Evolutionary conservation across 2,113 vertebrate species (phyloP).

Genomic region (Atractosteus spatula): DNA sequence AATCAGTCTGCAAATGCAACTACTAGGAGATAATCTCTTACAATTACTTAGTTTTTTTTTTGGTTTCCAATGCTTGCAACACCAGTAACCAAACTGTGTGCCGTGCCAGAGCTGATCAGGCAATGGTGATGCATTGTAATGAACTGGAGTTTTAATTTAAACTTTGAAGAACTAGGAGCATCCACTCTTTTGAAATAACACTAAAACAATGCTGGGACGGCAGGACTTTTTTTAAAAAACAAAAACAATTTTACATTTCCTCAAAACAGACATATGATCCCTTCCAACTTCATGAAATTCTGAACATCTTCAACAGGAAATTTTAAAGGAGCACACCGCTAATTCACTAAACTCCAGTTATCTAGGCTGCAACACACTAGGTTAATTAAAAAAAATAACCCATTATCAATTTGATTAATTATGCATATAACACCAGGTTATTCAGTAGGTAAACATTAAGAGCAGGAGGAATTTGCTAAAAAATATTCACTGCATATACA

Average conservation of each 20-base stretch:
- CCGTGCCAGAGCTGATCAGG: constrained; percentile 56
- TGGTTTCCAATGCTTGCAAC: constrained; percentile 71
- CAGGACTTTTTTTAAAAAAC: neutral
- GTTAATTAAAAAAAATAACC: too few relatives aligned
- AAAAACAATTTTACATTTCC: neutral
- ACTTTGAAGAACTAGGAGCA: constrained; percentile 45
- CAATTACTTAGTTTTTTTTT: constrained; percentile 55
- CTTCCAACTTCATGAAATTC: neutral
- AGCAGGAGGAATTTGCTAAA: neutral
- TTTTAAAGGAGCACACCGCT: too few relatives aligned
- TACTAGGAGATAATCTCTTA: constrained; percentile 68
- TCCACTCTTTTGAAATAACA: constrained; percentile 28
- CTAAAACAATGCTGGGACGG: neutral
- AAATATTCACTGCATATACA: too few relatives aligned
- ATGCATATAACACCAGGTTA: too few relatives aligned
- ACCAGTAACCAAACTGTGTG: constrained; percentile 44
- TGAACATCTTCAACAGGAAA: too few relatives aligned
- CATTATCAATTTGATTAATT: too few relatives aligned
- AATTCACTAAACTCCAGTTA: too few relatives aligned
- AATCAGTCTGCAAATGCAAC: constrained; percentile 56
- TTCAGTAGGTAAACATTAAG: too few relatives aligned
- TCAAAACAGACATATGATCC: neutral
- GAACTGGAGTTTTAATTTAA: constrained; percentile 32
- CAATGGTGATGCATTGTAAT: constrained; percentile 54
- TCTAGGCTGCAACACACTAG: too few relatives aligned